Base-by-base conservation (phyloP, 2,797 vertebrate species). In the Danionella dracula region DNA sequence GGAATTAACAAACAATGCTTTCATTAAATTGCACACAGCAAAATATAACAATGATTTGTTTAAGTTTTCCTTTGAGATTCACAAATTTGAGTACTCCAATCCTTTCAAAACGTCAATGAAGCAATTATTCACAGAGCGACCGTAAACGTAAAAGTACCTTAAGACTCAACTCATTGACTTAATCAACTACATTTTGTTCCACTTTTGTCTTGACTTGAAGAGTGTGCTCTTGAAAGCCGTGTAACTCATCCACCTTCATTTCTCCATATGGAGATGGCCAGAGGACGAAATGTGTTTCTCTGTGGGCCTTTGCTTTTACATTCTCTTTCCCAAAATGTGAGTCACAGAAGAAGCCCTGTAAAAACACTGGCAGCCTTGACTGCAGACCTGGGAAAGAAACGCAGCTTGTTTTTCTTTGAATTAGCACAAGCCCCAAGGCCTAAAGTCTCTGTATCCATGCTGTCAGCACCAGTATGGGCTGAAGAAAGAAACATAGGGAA, bases 321-420 rank as follows among this genome's bases (percentile, higher is more conserved):
- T 64, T 71, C 78, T 37, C 41, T 77, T 82, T 86, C 80, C 84
- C 84, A 85, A 86, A 84, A 83, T n/a, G 81, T 83, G 88, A 86
- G 87, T 88, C 40, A 84, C 82, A 86, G 87, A 88, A 83, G 87
- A 84, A 86, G 80, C 84, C 85, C 85, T 81, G 86, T 89, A 87
- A 88, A 88, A 88, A 89, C 61, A 63, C 65, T 60, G 44, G 69
- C 53, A 72, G 65, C 51, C 41, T 64, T 72, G 73, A 79, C 82
- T 80, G 38, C 82, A 85, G 85, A 89, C 86, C 81, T 84, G 83
- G 83, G 86, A 85, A 89, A 84, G 85, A 85, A 86, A 83, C 85
- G 81, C 82, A 87, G 86, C 83, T 78, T 87, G 60, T 76, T 76
- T 76, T 56, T 65, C 67, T 73, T 72, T 72, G 66, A 76, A 70